These are phyloP conservation scores for Petroica traversi DNA, from an alignment of 2,113 vertebrate species.

Conservation along the genomic window DNA sequence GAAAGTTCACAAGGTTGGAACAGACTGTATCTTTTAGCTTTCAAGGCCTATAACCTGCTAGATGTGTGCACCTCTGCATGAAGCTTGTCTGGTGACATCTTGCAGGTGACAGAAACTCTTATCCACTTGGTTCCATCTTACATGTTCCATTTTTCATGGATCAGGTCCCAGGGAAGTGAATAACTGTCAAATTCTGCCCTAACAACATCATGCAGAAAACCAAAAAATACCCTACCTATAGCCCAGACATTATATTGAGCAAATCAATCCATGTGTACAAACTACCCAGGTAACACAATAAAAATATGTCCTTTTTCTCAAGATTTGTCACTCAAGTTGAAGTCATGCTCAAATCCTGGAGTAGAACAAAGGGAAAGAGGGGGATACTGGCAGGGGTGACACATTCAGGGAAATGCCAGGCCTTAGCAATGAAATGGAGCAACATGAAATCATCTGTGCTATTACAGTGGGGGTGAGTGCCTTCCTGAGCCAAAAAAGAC, in stretches of 20 bases:
- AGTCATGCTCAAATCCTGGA: not conserved
- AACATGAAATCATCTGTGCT: conserved; percentile 9
- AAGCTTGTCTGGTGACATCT: not conserved
- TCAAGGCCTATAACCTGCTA: not conserved
- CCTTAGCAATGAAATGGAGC: not conserved
- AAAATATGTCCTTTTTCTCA: not conserved
- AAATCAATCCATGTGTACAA: not conserved
- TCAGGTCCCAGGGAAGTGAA: not conserved
- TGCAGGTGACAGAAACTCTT: not conserved
- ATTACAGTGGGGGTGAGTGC: not conserved
- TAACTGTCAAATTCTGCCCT: not conserved
- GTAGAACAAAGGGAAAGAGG: not conserved
- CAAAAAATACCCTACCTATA: not conserved
- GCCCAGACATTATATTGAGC: not conserved
- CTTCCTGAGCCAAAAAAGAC: conserved; percentile 1
- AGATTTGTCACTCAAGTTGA: not conserved
- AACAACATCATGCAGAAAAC: not conserved
- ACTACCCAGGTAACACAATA: not conserved
- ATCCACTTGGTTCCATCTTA: not conserved
- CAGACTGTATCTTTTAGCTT: not conserved
- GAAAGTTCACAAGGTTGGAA: not conserved
- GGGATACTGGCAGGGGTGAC: not conserved
- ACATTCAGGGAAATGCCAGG: conserved; percentile 38
- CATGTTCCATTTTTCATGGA: not conserved
- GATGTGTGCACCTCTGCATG: not conserved